Percentiles rank a stretch among this genome's conserved stretches.
Evolutionary conservation across 2,113 vertebrate genomes (phyloP).

Genomic region (Carassius carassius): DNA sequence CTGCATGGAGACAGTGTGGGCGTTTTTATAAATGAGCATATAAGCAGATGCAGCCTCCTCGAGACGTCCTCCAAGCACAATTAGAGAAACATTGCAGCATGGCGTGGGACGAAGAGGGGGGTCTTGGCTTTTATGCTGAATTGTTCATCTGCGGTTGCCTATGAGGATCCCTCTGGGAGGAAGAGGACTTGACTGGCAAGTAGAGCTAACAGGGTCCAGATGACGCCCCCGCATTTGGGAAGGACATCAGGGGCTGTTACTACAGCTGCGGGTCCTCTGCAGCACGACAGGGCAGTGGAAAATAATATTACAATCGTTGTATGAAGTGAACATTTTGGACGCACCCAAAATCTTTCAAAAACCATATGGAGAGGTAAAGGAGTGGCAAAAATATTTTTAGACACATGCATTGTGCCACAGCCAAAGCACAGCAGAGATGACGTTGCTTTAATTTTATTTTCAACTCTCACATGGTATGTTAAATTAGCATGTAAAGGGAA

Average conservation of each 20-base stretch:
- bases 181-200: conserved; percentile 52
- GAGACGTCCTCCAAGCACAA: conserved; percentile 6
- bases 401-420: conserved; percentile 1
- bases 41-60: not conserved
- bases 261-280: conserved; percentile 53
- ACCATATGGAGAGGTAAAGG: conserved; percentile 5
- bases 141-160: conserved; percentile 58
- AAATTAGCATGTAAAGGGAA: conserved; percentile 19
- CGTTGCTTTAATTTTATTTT: not conserved
- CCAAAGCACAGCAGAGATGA: not conserved
- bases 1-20: conserved; percentile 47
- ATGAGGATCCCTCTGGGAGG: conserved; percentile 40
- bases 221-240: conserved; percentile 28
- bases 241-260: conserved; percentile 50
- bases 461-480: conserved; percentile 8
- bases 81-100: conserved; percentile 43
- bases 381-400: not conserved
- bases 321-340: conserved; percentile 44
- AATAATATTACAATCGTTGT: conserved; percentile 49
- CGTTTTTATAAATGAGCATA: conserved; percentile 37
- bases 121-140: conserved; percentile 54
- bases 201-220: conserved; percentile 56
- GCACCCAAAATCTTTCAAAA: conserved; percentile 22
- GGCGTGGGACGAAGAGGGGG: conserved; percentile 30
- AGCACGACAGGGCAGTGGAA: conserved; percentile 36